Base-by-base conservation (phyloP, 2,797 vertebrate species). In the Heteromormyrus szaboi region DNA sequence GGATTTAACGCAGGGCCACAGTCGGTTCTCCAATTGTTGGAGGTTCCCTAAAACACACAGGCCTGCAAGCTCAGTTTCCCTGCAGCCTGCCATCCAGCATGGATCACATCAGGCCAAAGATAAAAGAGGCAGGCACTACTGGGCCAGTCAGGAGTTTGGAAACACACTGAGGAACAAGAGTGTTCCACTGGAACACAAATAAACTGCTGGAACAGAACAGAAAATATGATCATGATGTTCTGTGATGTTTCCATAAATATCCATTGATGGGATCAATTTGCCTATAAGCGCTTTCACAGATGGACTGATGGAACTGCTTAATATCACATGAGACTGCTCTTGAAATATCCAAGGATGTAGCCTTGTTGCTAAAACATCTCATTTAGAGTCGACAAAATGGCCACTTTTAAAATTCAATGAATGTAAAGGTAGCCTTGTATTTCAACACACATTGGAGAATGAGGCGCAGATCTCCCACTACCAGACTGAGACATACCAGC, bases 1-100 rank as follows among this genome's bases (percentile, higher is more conserved):
- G n/a, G 8, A 59, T 86, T 19, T 86, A 29, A 68, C 29, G 9
- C 41, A 14, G 54, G 11, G 25, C 41, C 11, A 87, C 17, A 72
- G 44, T 19, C 9, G 4, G 41, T n/a, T 87, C 53, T 87, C 85
- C 56, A 9, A 12, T 59, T 87, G 33, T 62, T 33, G 17, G 17
- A 87, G 90, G 87, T 87, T 93, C 85, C 85, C 89, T 89, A 89
- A 91, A 92, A 92, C 91, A 92, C 92, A 87, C 91, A 88, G 62
- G 89, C 91, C 83, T 90, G 90, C 90, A 89, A 89, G 90, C 90
- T 93, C 92, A 56, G 65, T 88, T 85, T 87, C 88, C 76, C 83
- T 46, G 53, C 25, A 87, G 83, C 83, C n/a, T 48, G 9, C n/a
- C 48, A 46, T 25, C 11, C 48, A 85, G 83, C 50, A 29, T 54